Base-by-base conservation (phyloP, 1,140 invertebrate species). In the Eurosta solidaginis region DNA sequence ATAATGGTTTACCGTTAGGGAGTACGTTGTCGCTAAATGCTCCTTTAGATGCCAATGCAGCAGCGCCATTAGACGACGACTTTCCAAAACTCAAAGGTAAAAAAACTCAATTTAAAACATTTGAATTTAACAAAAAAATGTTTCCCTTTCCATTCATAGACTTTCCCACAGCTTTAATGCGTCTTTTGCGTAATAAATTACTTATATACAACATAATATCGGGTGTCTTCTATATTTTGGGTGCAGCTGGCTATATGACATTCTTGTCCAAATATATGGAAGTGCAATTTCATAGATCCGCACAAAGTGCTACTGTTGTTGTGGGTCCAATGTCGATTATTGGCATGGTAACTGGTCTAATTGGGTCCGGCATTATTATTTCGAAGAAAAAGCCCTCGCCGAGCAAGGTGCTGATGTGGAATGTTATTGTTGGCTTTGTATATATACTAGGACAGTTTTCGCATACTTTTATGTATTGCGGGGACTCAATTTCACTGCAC, bases 221-320 rank as follows among this genome's bases (percentile, higher is more conserved):
- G 68, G 90, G 83, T 0, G 89, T 92, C 5, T 92, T 92, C 79
- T 92, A 91, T 77, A 89, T 93, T 14, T 87, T 94, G 52, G 92
- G 93, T 5, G 90, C 91, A 6, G 89, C 91, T 6, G 92, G 92
- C 0, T 93, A 93, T 77, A 91, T 92, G 80, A 93, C 92, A 2
- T 94, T 91, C 81, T 87, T 93, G 80, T 91, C 92, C 6, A 93
- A 93, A 81, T 94, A 94, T 81, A 89, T 94, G 80, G 93, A 94
- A 86, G 90, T 92, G 5, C 92, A 93, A 81, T 94, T 92, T 79
- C 88, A 91, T 80, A 91, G 90, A 75, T 90, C 91, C 0, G 89
- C 93, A 9, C 91, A 91, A 12, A 88, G 87, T 54, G 92, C 92
- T 17, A 92, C 91, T 9, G 44, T 79, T 42, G 45, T 93, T 78